Evolutionary conservation across 2,888 invertebrate species (phyloP), one percentile per base, ranked within the genome.

Genomic region (Drosophila multiciliata): DNA sequence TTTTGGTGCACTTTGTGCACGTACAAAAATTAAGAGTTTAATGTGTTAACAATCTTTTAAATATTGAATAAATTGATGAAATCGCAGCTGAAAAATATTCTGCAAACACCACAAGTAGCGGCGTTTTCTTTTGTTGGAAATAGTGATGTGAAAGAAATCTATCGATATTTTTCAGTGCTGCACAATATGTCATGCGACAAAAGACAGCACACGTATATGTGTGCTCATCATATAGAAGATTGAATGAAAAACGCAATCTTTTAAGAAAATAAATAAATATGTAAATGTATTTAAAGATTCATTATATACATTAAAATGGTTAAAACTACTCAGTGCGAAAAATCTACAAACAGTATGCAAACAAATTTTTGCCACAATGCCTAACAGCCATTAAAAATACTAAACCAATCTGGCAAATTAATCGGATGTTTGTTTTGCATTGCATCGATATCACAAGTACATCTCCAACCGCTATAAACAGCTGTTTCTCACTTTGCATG

Each of bases 401-500:
- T 38, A 11, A 42, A 20, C 42, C 12, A 42, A n/a, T 6, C 12
- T 7, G 6, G 6, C 20, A 12, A 20, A 12, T 20, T 45, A 42
- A 45, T 45, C 45, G 45, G 12, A 2, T 20, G 7, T 23, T 20
- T 23, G 23, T 23, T 15, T 2, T 20, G 3, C 8, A 17, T 38
- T 23, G 26, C 7, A 26, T 52, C 35, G 15, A 50, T 49, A 26
- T 54, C 2, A 26, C 33, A 32, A n/a, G 55, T 45, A 7, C 66
- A 70, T 62, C 70, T 63, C 65, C 59, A 29, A 1, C 8, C 2
- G 36, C 8, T 23, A 53, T 15, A 0, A 50, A 9, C 90, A 89
- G 88, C 88, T 85, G 90, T 65, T 62, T 50, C 11, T 32, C 33
- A 32, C 23, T 26, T 42, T 15, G 57, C 63, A 67, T 81, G 66